Conservation (phyloP, 2,888 invertebrate genomes). For the Rhingia rostrata region DNA sequence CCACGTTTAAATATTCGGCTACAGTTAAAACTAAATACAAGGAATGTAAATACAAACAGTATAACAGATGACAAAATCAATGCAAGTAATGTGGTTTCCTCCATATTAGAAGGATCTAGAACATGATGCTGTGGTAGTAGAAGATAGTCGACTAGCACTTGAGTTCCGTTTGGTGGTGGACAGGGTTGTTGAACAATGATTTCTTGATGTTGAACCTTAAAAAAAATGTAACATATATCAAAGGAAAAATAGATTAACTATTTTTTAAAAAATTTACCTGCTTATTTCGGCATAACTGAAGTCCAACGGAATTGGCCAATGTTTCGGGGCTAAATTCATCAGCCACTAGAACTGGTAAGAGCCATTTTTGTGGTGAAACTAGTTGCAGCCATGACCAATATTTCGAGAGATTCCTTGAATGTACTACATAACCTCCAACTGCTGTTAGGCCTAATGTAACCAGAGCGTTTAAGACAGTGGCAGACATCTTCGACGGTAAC, state of each 20-base stretch:
- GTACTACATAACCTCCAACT: conserved; percentile 88
- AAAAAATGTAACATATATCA: conserved; percentile 7
- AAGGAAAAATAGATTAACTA: conserved; percentile 2
- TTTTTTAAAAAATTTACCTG: conserved; percentile 84
- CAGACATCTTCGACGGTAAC: conserved; percentile 87
- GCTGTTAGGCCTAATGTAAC: conserved; percentile 86
- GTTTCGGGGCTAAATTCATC: conserved; percentile 88
- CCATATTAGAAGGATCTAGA: conserved; percentile 84
- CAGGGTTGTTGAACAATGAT: conserved; percentile 93
- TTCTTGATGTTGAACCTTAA: conserved; percentile 91
- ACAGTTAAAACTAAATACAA: conserved; percentile 86
- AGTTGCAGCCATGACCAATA: conserved; percentile 88
- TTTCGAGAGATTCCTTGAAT: conserved; percentile 87
- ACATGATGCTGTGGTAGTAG: conserved; percentile 84
- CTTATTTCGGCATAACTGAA: conserved; percentile 87
- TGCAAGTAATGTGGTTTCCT: conserved; percentile 85
- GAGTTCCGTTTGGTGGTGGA: conserved; percentile 91
- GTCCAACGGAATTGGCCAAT: conserved; percentile 84
- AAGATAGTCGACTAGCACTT: conserved; percentile 85
- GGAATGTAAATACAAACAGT: conserved; percentile 85
- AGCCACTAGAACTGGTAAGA: conserved; percentile 87
- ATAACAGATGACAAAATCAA: conserved; percentile 86
- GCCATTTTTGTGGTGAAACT: conserved; percentile 89
- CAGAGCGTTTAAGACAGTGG: conserved; percentile 86
- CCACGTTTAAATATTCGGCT: conserved; percentile 78